These are phyloP conservation scores for Amniataba percoides DNA, from an alignment of 2,797 vertebrate species.

Conservation along the genomic window DNA sequence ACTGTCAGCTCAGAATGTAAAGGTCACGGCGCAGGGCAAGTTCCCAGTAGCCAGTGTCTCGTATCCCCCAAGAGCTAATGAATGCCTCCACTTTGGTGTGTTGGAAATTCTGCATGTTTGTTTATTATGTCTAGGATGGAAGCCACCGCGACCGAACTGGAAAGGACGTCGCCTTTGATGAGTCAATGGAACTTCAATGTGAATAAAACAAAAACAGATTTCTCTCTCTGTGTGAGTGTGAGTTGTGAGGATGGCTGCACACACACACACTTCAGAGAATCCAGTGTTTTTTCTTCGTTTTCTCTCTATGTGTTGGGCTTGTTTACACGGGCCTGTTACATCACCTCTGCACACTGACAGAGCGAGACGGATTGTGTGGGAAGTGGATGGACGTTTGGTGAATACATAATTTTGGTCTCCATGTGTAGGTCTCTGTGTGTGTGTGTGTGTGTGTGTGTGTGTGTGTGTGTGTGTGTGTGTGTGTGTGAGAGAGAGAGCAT, in stretches of 20 bases:
- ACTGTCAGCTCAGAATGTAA: conserved; percentile 50
- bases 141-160: conserved; percentile 46
- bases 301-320: conserved; percentile 46
- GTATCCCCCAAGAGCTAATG: conserved; percentile 38
- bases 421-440: conserved; percentile 55
- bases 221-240: conserved; percentile 16
- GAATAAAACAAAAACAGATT: conserved; percentile 51
- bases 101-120: conserved; percentile 66
- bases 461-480: conserved; percentile 7
- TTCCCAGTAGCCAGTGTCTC: conserved; percentile 25
- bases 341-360: conserved; percentile 66
- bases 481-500: background rate
- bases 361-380: conserved; percentile 69
- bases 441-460: conserved; percentile 21
- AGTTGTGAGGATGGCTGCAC: background rate
- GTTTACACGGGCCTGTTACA: conserved; percentile 74
- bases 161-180: conserved; percentile 65
- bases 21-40: conserved; percentile 50
- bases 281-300: conserved; percentile 30
- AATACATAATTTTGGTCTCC: conserved; percentile 54
- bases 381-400: conserved; percentile 65
- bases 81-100: conserved; percentile 54
- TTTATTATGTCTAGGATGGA: conserved; percentile 63
- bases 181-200: conserved; percentile 61
- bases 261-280: conserved; percentile 16